Evolutionary conservation across 2,888 invertebrate species (phyloP).

Genomic region (Lypha dubia): DNA sequence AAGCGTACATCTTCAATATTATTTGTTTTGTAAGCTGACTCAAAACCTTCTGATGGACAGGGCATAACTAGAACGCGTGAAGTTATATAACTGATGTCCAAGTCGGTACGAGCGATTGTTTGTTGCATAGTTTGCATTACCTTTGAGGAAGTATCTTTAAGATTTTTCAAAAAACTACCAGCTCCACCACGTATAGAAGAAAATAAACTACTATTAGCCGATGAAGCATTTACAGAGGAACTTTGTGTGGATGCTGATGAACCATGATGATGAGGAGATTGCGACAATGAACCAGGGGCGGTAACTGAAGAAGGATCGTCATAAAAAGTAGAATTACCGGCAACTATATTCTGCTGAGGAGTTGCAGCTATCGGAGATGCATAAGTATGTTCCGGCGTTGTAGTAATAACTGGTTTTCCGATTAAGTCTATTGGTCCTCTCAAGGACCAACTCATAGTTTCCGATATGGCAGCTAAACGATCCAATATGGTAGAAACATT

Average conservation of each 20-base stretch:
- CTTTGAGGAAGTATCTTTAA: slow-evolving; percentile 97
- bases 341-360: slow-evolving; percentile 52
- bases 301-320: slow-evolving; percentile 74
- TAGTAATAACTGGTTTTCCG: slow-evolving; percentile 80
- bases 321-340: slow-evolving; percentile 77
- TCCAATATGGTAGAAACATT: slow-evolving; percentile 92
- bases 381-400: slow-evolving; percentile 76
- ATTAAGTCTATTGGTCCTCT: slow-evolving; percentile 87
- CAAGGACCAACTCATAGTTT: slow-evolving; percentile 92
- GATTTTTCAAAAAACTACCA: slow-evolving; percentile 94
- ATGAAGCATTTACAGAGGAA: slow-evolving; percentile 68
- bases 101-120: slow-evolving; percentile 92
- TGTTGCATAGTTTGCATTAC: slow-evolving; percentile 98
- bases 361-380: slow-evolving; percentile 53
- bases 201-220: slow-evolving; percentile 86
- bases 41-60: slow-evolving; percentile 96
- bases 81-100: slow-evolving; percentile 96
- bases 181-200: slow-evolving; percentile 96
- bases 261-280: slow-evolving; percentile 63
- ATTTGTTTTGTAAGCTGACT: slow-evolving; percentile 95
- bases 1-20: slow-evolving; percentile 95
- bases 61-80: slow-evolving; percentile 97
- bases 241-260: slow-evolving; percentile 61
- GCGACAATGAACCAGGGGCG: slow-evolving; percentile 62
- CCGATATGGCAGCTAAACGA: slow-evolving; percentile 93